Conservation (phyloP, 2,888 invertebrate species). For the Hirtodrosophila alboralis region DNA sequence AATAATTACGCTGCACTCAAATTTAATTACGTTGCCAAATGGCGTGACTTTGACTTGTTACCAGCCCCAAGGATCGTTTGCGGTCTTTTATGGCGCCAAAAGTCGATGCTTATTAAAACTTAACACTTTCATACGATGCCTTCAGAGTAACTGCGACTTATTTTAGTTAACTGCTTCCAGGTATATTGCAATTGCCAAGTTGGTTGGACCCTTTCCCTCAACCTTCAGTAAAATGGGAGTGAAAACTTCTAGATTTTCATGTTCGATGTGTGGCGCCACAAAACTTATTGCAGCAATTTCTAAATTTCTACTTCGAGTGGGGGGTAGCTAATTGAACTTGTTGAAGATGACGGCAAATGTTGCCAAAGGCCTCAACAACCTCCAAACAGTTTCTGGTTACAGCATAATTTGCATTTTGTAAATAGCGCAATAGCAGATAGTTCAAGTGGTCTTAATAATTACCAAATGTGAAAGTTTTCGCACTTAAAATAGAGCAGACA, state of each 20-base stretch:
- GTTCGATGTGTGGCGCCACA: slow-evolving; percentile 53
- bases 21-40: slow-evolving; percentile 71
- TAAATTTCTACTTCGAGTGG: slow-evolving; percentile 6
- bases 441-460: slow-evolving; percentile 31
- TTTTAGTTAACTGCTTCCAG: slow-evolving; percentile 26
- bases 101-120: slow-evolving; percentile 72
- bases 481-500: too few relatives aligned
- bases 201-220: not conserved
- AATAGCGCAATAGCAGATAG: too few relatives aligned
- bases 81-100: slow-evolving; percentile 53
- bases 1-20: slow-evolving; percentile 70
- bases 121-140: slow-evolving; percentile 43
- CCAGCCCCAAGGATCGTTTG: slow-evolving; percentile 16
- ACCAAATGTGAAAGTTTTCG: too few relatives aligned
- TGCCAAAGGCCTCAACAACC: slow-evolving; percentile 20
- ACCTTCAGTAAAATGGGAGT: too few relatives aligned
- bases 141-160: slow-evolving; percentile 22
- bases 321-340: slow-evolving; percentile 57
- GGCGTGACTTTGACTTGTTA: slow-evolving; percentile 46
- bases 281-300: slow-evolving; percentile 49
- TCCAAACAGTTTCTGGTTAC: slow-evolving; percentile 22
- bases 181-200: slow-evolving; percentile 22
- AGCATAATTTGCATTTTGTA: slow-evolving; percentile 10
- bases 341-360: slow-evolving; percentile 37
- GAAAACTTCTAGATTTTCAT: slow-evolving; percentile 59